phyloP scores from a whole-genome alignment of 2,797 vertebrate species.

The Serranus cabrilla region DNA sequence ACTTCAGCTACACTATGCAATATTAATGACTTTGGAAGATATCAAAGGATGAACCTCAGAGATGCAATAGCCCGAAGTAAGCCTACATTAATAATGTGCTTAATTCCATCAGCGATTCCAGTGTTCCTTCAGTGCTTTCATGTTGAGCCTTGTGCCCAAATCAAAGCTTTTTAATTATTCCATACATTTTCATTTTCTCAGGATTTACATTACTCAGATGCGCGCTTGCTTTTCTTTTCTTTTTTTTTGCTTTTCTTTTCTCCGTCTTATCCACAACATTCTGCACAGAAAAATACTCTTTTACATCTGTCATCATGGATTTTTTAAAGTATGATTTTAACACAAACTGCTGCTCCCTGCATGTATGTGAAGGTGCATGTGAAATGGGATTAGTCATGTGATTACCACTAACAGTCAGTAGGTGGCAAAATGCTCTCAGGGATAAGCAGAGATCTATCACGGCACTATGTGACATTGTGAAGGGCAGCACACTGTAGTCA shows the following conservation, averaged over 20 bases:
- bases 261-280: background rate
- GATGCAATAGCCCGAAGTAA: conserved; percentile 78
- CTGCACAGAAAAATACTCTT: background rate
- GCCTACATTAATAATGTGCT: conserved; percentile 79
- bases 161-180: conserved; percentile 70
- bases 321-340: background rate
- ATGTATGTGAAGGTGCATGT: background rate
- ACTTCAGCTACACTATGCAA: conserved; percentile 78
- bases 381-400: conserved; percentile 58
- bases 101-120: conserved; percentile 72
- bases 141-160: conserved; percentile 57
- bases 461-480: conserved; percentile 44
- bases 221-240: background rate
- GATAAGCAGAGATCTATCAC: conserved; percentile 63
- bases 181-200: conserved; percentile 58
- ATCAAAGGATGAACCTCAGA: conserved; percentile 80
- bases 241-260: background rate
- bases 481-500: conserved; percentile 33
- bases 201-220: conserved; percentile 33
- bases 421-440: conserved; percentile 85
- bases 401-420: conserved; percentile 80
- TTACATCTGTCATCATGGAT: background rate
- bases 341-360: background rate
- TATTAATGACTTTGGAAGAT: conserved; percentile 83
- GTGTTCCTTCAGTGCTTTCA: conserved; percentile 72